A percentile compares a stretch with the other conserved stretches of the same genome.
phyloP scores from a whole-genome alignment of 53 echinoderm and acorn worm genomes.

The Stichopus horrens region DNA sequence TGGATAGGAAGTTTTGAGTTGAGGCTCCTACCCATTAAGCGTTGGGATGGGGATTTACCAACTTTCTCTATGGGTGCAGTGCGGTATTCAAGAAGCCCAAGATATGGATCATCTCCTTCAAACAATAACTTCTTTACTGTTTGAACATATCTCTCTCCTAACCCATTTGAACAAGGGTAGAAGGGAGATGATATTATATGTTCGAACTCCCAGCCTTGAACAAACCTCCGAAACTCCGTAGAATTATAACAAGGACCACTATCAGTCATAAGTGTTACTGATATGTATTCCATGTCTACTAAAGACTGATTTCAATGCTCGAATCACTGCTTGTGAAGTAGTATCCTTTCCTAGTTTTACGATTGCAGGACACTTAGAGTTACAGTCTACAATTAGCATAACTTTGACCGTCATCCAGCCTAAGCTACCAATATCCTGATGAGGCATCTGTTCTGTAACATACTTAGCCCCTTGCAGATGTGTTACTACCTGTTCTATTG shows the following conservation, averaged over 20 bases:
- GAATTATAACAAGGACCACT: constrained; percentile 5
- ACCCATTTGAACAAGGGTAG: constrained; percentile 9
- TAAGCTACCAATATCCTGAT: constrained; percentile 56
- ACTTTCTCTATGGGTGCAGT: neutral
- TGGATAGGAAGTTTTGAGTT: constrained; percentile 29
- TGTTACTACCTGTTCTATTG: constrained; percentile 34
- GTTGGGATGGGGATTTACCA: constrained; percentile 22
- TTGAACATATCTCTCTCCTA: too few species aligned
- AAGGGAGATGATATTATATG: neutral
- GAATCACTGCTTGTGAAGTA: constrained; percentile 15
- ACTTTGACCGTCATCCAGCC: constrained; percentile 30
- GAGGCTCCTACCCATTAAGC: constrained; percentile 12
- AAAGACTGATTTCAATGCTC: constrained; percentile 8
- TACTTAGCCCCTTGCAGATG: constrained; percentile 28
- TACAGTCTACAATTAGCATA: constrained; percentile 4
- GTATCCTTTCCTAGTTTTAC: neutral
- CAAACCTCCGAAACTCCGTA: neutral
- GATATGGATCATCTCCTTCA: constrained; percentile 28
- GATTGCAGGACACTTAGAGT: constrained; percentile 21
- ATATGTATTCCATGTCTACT: constrained; percentile 10
- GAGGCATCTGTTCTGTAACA: constrained; percentile 46
- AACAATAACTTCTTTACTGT: constrained; percentile 29
- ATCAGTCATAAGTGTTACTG: neutral
- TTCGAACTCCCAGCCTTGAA: neutral
- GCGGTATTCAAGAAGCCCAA: constrained; percentile 33